These are phyloP conservation scores for rabbit (Oryctolagus cuniculus) DNA, from an alignment of 2,113 vertebrate species.

Conservation along the genomic window DNA sequence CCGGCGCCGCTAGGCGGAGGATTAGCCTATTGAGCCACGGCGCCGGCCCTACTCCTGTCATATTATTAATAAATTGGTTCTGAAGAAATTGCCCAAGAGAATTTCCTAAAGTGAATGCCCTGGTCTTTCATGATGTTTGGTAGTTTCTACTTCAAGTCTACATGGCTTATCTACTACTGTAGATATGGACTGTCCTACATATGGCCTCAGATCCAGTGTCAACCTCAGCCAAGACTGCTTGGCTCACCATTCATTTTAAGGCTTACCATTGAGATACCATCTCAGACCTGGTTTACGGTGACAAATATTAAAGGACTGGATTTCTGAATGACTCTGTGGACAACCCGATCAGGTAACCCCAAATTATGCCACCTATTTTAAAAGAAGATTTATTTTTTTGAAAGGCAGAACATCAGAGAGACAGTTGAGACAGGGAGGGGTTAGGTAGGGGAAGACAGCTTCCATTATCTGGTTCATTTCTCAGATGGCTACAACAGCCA, in stretches of 20 bases:
- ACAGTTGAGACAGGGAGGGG: too few relatives aligned
- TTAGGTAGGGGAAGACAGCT: too few relatives aligned
- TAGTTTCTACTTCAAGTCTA: neutral
- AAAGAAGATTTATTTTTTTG: too few relatives aligned
- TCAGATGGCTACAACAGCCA: too few relatives aligned
- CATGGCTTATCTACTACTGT: neutral
- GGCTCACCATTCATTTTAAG: neutral
- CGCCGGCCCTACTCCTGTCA: neutral
- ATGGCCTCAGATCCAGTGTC: neutral
- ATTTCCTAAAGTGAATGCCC: neutral
- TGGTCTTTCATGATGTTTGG: neutral
- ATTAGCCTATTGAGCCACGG: too few relatives aligned
- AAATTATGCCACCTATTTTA: neutral
- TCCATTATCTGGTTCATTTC: too few relatives aligned
- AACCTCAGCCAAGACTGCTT: neutral
- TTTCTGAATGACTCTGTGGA: neutral
- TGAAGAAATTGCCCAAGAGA: conserved; percentile 21
- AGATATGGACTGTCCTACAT: too few relatives aligned
- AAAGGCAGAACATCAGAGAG: too few relatives aligned
- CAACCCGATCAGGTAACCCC: neutral
- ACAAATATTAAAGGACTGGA: neutral
- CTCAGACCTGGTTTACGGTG: neutral
- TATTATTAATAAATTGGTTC: conserved; percentile 1
- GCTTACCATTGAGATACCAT: neutral
- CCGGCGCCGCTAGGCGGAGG: too few relatives aligned